Conservation (phyloP, 1,140 invertebrate species). For the Dinothrombium tinctorium region DNA sequence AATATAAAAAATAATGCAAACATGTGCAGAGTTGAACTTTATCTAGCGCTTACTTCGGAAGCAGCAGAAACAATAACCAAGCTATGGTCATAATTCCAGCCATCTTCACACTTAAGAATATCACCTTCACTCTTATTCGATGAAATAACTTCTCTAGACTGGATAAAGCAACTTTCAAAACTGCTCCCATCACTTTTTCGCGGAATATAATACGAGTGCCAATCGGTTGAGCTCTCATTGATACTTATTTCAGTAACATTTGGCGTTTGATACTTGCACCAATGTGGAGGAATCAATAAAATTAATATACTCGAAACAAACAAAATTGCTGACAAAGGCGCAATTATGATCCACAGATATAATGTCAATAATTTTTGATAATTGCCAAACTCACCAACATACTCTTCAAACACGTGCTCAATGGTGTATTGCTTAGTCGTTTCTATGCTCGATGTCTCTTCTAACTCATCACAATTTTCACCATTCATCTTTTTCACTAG, state of each 20-base stretch:
- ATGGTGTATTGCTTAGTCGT: background rate
- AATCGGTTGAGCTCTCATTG: background rate
- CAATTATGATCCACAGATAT: background rate
- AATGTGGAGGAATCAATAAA: background rate
- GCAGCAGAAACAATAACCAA: constrained; percentile 49
- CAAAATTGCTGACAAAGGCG: background rate
- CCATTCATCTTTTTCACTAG: too few species aligned
- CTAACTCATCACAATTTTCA: too few species aligned
- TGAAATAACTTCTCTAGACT: background rate
- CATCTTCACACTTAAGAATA: constrained; percentile 27
- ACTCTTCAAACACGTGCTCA: background rate
- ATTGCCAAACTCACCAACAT: constrained; percentile 1
- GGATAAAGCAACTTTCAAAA: background rate
- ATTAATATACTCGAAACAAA: constrained; percentile 3
- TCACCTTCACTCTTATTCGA: background rate
- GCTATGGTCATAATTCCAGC: constrained; percentile 48
- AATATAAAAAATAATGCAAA: too few species aligned
- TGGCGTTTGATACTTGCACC: background rate
- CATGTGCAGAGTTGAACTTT: too few species aligned
- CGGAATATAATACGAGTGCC: too few species aligned
- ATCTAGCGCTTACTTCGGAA: constrained; percentile 43
- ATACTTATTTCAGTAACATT: background rate
- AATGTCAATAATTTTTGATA: constrained; percentile 2
- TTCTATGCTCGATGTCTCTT: too few species aligned
- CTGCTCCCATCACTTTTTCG: too few species aligned